Percentiles rank a stretch among this genome's conserved stretches.
Evolutionary conservation across 2,888 invertebrate genomes (phyloP).

Genomic region (Aphidoletes aphidimyza): DNA sequence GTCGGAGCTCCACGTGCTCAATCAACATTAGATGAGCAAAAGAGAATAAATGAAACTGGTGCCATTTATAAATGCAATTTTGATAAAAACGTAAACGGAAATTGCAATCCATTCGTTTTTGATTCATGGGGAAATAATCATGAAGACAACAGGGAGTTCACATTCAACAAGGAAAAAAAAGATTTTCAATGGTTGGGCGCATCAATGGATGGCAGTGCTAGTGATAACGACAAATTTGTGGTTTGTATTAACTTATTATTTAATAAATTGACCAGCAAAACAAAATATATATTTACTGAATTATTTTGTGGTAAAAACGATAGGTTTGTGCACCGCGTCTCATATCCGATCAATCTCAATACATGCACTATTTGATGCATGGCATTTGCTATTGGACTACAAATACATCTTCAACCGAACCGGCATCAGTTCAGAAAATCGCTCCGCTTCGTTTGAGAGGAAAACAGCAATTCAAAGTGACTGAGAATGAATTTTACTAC

Average conservation of each 20-base stretch:
- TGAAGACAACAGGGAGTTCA: constrained; percentile 25
- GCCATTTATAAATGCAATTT: constrained; percentile 68
- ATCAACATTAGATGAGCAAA: constrained; percentile 65
- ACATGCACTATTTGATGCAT: constrained; percentile 65
- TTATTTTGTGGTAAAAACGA: background rate
- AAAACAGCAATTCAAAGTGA: constrained; percentile 60
- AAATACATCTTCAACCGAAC: constrained; percentile 62
- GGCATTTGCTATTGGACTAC: constrained; percentile 66
- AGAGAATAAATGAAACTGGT: constrained; percentile 67
- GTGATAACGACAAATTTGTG: constrained; percentile 65
- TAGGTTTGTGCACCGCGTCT: constrained; percentile 64
- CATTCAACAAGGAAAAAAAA: constrained; percentile 62
- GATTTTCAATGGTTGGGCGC: constrained; percentile 69
- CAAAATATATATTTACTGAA: background rate
- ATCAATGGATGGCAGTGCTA: constrained; percentile 66
- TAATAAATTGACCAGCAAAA: background rate
- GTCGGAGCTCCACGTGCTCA: constrained; percentile 70
- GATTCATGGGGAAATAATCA: constrained; percentile 40
- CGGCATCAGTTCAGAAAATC: constrained; percentile 62
- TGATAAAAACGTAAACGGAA: constrained; percentile 56
- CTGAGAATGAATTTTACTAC: constrained; percentile 61
- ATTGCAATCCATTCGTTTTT: constrained; percentile 64
- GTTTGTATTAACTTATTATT: constrained; percentile 58
- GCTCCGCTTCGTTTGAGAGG: constrained; percentile 61
- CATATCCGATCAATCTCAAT: constrained; percentile 60